A percentile compares a stretch with the other conserved stretches of the same genome.
Conservation (phyloP, 2,113 vertebrate species). For the Charadrius vociferus region DNA sequence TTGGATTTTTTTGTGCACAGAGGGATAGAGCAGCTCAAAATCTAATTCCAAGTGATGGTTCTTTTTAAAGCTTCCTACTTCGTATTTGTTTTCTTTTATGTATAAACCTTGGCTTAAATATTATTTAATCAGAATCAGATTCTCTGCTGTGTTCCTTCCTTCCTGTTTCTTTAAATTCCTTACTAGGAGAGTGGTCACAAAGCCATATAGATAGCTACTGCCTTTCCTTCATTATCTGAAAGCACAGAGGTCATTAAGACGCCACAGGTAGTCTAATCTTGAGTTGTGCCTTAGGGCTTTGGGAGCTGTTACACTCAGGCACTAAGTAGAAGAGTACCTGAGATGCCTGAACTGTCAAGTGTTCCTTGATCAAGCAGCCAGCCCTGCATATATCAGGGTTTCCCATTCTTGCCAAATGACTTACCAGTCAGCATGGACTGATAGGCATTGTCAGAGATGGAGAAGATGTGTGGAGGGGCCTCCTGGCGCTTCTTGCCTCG, state of each 20-base stretch:
- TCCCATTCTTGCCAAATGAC: not conserved
- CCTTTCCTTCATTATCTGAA: not conserved
- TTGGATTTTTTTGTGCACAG: not conserved
- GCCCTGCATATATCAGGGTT: not conserved
- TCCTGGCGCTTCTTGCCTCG: conserved; percentile 87
- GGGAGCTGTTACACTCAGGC: not conserved
- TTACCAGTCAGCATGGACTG: conserved; percentile 82
- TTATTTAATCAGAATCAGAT: not conserved
- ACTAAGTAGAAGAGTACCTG: not conserved
- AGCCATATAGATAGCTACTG: not conserved
- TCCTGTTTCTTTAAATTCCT: not conserved
- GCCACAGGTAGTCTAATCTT: not conserved
- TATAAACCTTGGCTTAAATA: not conserved
- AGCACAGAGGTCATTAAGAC: not conserved
- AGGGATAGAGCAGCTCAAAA: not conserved
- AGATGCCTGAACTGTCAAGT: not conserved
- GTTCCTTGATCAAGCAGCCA: not conserved
- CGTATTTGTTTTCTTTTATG: not conserved
- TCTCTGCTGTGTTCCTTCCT: not conserved
- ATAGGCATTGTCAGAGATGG: conserved; percentile 70
- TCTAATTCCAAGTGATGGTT: not conserved
- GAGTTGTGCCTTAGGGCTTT: not conserved
- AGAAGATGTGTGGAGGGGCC: conserved; percentile 88
- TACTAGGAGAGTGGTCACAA: not conserved
- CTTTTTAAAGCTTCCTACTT: not conserved